Percentiles rank a stretch among this genome's conserved stretches.
Evolutionary conservation across 1,140 invertebrate species (phyloP).

Genomic region (Drosophila melanica): DNA sequence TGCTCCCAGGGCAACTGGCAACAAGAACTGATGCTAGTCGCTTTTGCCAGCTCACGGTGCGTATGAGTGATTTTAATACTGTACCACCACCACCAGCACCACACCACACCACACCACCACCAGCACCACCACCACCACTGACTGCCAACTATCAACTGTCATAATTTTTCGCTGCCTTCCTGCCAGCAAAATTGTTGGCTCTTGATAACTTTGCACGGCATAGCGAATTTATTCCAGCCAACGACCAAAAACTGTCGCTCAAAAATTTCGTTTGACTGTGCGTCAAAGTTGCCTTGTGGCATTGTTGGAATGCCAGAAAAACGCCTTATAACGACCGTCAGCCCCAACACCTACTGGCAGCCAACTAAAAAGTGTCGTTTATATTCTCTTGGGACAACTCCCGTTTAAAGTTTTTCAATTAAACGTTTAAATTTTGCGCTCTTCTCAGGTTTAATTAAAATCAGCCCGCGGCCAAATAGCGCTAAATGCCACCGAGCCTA

Average conservation of each 20-base stretch:
- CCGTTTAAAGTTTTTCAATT: constrained; percentile 74
- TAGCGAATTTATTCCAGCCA: constrained; percentile 25
- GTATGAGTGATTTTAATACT: constrained; percentile 63
- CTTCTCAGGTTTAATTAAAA: constrained; percentile 66
- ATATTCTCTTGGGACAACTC: constrained; percentile 33
- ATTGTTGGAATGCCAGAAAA: constrained; percentile 36
- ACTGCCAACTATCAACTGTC: constrained; percentile 56
- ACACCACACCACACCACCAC: constrained; percentile 2
- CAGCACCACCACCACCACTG: neutral
- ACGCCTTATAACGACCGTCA: neutral
- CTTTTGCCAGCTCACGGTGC: constrained; percentile 44
- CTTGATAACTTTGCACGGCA: constrained; percentile 26
- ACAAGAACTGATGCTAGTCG: constrained; percentile 52
- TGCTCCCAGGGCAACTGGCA: constrained; percentile 45
- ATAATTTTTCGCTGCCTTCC: constrained; percentile 46
- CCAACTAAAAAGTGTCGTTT: constrained; percentile 45
- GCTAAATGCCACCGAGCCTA: constrained; percentile 34
- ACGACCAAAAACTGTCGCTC: constrained; percentile 57
- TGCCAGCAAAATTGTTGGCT: constrained; percentile 18
- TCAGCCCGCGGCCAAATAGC: constrained; percentile 27
- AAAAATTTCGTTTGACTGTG: constrained; percentile 67
- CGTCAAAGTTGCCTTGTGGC: constrained; percentile 53
- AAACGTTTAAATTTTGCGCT: constrained; percentile 70
- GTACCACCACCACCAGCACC: constrained; percentile 5
- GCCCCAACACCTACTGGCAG: neutral